A percentile compares a stretch with the other conserved stretches of the same genome.
phyloP scores from a whole-genome alignment of 2,113 vertebrate species.

The Cichladusa arquata region DNA sequence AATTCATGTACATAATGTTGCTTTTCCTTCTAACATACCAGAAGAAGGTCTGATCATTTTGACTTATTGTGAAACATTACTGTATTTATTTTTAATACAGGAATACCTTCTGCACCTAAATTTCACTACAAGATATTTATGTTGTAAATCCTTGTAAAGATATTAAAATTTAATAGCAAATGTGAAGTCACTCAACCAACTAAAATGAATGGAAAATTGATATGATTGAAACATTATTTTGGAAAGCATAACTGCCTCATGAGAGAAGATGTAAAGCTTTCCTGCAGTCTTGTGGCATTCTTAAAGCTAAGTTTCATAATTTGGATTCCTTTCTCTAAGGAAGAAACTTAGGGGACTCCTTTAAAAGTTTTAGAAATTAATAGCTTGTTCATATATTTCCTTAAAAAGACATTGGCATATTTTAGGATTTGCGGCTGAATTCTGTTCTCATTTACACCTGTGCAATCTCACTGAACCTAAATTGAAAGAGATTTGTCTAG shows the following conservation, averaged over 20 bases:
- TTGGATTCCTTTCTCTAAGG: not conserved
- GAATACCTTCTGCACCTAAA: not conserved
- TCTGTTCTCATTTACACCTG: not conserved
- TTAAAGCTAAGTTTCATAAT: not conserved
- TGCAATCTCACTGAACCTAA: not conserved
- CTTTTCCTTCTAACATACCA: conserved; percentile 58
- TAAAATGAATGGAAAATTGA: not conserved
- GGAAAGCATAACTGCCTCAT: not conserved
- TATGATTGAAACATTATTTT: not conserved
- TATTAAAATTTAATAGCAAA: not conserved
- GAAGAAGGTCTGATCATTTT: conserved; percentile 48
- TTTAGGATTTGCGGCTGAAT: not conserved
- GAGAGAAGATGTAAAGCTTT: not conserved
- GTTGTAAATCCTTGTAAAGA: not conserved
- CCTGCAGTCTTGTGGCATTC: not conserved
- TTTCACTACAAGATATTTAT: not conserved
- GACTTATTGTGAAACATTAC: conserved; percentile 55
- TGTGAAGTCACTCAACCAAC: not conserved
- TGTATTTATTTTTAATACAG: conserved; percentile 38
- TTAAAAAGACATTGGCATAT: not conserved
- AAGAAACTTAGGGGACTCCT: not conserved
- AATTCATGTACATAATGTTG: conserved; percentile 55
- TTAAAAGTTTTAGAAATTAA: not conserved
- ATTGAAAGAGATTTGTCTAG: not conserved
- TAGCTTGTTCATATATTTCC: not conserved